Base-by-base conservation (phyloP, 2,888 invertebrate species). In the Hecatera dysodea region DNA sequence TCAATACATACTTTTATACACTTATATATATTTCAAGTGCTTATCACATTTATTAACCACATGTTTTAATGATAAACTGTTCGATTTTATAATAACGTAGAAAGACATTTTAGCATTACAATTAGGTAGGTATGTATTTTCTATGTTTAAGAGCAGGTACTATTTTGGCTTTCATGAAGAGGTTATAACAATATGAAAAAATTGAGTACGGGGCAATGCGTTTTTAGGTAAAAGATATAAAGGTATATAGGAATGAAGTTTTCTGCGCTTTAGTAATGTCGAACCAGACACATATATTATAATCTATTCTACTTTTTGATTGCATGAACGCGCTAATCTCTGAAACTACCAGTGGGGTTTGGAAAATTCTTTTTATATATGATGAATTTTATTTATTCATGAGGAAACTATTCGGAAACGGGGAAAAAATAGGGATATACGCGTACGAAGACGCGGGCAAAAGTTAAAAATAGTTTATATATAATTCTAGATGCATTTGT, bases 121-220 rank as follows among this genome's bases (percentile, higher is more conserved):
- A 39, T 50, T 74, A 62, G n/a, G n/a, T n/a, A n/a, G n/a, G 29
- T 56, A 46, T 33, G 67, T 81, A 75, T 79, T 69, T 78, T 64
- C 29, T 70, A 60, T 67, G 69, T 62, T 72, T 57, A 62, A 77
- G 57, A 81, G 72, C 85, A 86, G 83, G 86, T 87, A 87, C 83
- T 82, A 72, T 75, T 82, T 82, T 85, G 87, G 82, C 84, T 78
- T 75, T 62, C 46, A 67, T 44, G 59, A 74, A 48, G 33, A 67
- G 11, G 59, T 67, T 44, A 50, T 64, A 65, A 67, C 55, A 29
- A 36, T 69, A 65, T 55, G 33, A 57, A 44, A n/a, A 36, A 22
- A 39, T 53, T 53, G 17, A 29, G 29, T 59, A 27, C 4, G n/a
- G 27, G 27, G 19, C 11, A 65, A 53, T 6, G 33, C 24, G 22